Conservation (phyloP, 1,140 invertebrate genomes). For the Nasonia longicornis region DNA sequence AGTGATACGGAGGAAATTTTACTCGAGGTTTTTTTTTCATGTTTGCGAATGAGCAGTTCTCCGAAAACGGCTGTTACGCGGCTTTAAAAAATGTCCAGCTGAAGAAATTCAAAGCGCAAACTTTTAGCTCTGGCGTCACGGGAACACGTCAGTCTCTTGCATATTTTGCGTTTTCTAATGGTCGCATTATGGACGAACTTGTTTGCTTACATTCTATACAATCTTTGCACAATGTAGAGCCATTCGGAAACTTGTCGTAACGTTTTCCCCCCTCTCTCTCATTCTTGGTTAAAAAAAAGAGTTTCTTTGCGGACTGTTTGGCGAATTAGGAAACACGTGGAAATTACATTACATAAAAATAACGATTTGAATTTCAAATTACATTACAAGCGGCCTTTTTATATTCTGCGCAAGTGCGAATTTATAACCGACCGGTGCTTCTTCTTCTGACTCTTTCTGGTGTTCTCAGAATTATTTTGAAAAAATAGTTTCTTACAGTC, state of each 20-base stretch:
- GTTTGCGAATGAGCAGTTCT: not conserved
- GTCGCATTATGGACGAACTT: not conserved
- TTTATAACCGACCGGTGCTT: too few species aligned
- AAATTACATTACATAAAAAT: not conserved
- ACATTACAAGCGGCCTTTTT: not conserved
- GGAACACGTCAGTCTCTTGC: not conserved
- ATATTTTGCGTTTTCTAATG: conserved; percentile 1
- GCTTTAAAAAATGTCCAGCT: too few species aligned
- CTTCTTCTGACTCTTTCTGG: not conserved
- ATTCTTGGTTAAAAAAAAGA: not conserved
- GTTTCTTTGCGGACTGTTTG: not conserved
- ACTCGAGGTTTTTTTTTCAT: not conserved
- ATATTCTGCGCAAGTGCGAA: not conserved
- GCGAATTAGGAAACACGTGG: not conserved
- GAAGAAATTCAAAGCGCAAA: not conserved
- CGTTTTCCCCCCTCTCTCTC: not conserved
- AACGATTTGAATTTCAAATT: conserved; percentile 1
- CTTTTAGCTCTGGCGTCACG: not conserved
- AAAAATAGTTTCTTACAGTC: not conserved
- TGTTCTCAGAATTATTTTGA: not conserved
- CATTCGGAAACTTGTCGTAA: not conserved
- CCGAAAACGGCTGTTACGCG: too few species aligned
- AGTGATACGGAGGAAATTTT: not conserved
- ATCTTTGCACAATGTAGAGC: not conserved
- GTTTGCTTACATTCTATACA: not conserved